Evolutionary conservation across 1,140 invertebrate species (phyloP).

Genomic region (Drosophila orosa): DNA sequence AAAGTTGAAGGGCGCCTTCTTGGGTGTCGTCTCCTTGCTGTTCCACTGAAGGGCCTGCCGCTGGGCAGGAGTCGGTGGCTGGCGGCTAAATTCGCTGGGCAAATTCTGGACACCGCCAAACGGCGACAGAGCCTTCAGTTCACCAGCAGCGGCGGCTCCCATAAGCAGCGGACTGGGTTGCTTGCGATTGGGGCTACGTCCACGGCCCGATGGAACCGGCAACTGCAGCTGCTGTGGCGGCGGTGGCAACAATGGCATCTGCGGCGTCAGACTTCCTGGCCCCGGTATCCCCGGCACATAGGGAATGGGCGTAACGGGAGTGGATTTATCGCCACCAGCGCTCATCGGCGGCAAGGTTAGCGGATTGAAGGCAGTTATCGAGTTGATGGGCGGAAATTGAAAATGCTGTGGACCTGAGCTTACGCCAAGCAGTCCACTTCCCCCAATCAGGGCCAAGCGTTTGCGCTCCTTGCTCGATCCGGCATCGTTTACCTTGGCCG

Average conservation of each 20-base stretch:
- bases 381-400: constrained; percentile 87
- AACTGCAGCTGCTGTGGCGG: constrained; percentile 68
- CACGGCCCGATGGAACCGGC: constrained; percentile 34
- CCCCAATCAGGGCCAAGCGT: constrained; percentile 2
- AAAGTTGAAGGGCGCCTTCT: constrained; percentile 72
- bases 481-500: constrained; percentile 48
- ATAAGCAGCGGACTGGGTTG: constrained; percentile 53
- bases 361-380: constrained; percentile 90
- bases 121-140: constrained; percentile 63
- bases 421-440: constrained; percentile 13
- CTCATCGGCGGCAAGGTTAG: constrained; percentile 85
- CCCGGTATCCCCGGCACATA: constrained; percentile 94
- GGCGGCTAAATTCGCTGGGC: constrained; percentile 76
- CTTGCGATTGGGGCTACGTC: constrained; percentile 67
- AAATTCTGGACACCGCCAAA: constrained; percentile 79
- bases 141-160: constrained; percentile 19
- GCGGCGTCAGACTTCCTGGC: constrained; percentile 87
- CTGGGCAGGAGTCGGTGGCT: constrained; percentile 70
- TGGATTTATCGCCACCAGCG: constrained; percentile 84
- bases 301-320: constrained; percentile 89
- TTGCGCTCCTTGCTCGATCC: constrained; percentile 60
- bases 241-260: constrained; percentile 69
- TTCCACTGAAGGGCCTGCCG: constrained; percentile 73
- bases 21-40: constrained; percentile 21
- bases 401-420: constrained; percentile 84